Conservation (phyloP, 2,888 invertebrate species). For the Ommatoiulus sabulosus region DNA sequence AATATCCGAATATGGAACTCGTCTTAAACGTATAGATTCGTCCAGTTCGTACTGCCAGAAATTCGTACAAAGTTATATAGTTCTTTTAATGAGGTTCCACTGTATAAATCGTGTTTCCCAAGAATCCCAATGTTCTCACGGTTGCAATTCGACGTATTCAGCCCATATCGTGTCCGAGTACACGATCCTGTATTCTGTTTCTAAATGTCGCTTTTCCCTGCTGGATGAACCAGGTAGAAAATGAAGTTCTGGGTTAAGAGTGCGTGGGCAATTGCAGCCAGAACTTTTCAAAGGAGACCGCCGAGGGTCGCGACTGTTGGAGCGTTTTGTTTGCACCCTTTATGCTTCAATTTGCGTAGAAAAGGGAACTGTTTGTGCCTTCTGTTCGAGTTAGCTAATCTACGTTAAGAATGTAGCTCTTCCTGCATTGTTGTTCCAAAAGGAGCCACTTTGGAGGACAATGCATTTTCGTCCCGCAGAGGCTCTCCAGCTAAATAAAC, state of each 20-base stretch:
- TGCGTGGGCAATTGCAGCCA: too few species aligned
- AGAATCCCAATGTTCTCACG: not conserved
- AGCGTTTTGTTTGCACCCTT: constrained; percentile 19
- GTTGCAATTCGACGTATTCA: not conserved
- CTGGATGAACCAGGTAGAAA: not conserved
- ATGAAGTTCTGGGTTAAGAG: not conserved
- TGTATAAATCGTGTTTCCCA: not conserved
- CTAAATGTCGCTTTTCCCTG: not conserved
- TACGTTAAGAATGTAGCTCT: constrained; percentile 11
- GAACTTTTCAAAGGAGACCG: constrained; percentile 8
- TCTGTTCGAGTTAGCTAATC: constrained; percentile 19
- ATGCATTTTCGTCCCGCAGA: constrained; percentile 29
- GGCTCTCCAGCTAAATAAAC: constrained; percentile 42
- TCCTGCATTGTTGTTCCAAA: constrained; percentile 11
- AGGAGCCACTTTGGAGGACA: constrained; percentile 12
- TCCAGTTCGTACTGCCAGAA: too few species aligned
- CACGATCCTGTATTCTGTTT: not conserved
- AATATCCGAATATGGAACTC: too few species aligned
- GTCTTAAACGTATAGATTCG: too few species aligned
- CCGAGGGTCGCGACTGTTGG: not conserved
- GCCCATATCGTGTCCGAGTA: not conserved
- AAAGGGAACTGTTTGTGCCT: constrained; percentile 8
- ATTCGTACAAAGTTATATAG: too few species aligned
- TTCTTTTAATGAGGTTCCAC: too few species aligned
- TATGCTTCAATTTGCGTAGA: not conserved